Percentiles rank a stretch among this genome's conserved stretches.
Evolutionary conservation across 2,888 invertebrate species (phyloP).

Genomic region (Piscicola geometra): DNA sequence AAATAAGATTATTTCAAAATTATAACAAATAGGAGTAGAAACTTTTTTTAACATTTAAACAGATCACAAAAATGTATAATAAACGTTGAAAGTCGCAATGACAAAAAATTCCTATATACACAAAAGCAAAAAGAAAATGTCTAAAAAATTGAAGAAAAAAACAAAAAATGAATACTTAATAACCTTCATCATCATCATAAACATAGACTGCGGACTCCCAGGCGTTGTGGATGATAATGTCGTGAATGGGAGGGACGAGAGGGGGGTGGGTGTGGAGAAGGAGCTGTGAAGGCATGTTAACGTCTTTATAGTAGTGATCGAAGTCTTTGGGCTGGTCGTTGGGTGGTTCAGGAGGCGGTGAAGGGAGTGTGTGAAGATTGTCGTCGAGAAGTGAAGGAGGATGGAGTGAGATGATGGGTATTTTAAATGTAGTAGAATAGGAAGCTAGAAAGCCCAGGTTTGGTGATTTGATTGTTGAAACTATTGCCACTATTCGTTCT

Average conservation of each 20-base stretch:
- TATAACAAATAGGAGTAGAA: too few relatives aligned
- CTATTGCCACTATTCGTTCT: neutral
- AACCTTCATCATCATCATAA: neutral
- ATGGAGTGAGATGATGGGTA: neutral
- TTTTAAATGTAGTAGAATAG: neutral
- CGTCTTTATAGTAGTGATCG: neutral
- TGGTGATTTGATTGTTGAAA: neutral
- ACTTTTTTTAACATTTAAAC: too few relatives aligned
- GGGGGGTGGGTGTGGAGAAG: conserved; percentile 2
- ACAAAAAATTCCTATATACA: too few relatives aligned
- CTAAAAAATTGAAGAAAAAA: too few relatives aligned
- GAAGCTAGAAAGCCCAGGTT: neutral
- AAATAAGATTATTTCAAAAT: too few relatives aligned
- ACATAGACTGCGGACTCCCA: neutral
- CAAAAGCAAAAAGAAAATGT: too few relatives aligned
- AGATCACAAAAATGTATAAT: too few relatives aligned
- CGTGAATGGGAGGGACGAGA: neutral
- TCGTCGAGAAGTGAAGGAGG: neutral
- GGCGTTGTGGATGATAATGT: neutral
- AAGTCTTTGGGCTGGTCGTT: neutral
- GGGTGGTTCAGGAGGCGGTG: neutral
- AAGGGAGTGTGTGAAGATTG: neutral
- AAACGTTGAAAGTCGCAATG: too few relatives aligned
- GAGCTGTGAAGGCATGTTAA: neutral
- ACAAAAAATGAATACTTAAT: too few relatives aligned